phyloP scores from a whole-genome alignment of 1,140 invertebrate species.

The Drosophila sturtevanti region DNA sequence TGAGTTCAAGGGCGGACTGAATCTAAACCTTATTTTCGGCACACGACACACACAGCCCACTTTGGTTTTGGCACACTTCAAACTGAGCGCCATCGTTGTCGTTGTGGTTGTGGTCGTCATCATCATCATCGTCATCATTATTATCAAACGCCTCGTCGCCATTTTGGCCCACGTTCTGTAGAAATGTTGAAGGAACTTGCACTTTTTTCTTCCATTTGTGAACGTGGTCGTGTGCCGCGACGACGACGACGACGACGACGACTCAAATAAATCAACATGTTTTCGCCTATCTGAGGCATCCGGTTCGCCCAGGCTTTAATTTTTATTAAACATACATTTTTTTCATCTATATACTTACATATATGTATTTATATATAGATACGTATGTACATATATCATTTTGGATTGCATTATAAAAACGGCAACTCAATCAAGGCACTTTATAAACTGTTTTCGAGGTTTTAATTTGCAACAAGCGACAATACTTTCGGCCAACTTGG shows the following conservation, averaged over 20 bases:
- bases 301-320: constrained; percentile 66
- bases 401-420: constrained; percentile 52
- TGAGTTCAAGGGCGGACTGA: constrained; percentile 62
- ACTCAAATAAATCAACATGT: constrained; percentile 71
- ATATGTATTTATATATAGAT: too few species aligned
- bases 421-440: constrained; percentile 75
- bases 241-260: constrained; percentile 3
- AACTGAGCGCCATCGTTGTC: constrained; percentile 16
- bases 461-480: constrained; percentile 48
- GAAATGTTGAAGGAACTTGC: constrained; percentile 49
- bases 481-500: constrained; percentile 5
- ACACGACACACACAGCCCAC: constrained; percentile 32
- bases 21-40: constrained; percentile 40
- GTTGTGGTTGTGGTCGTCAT: too few species aligned
- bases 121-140: too few species aligned
- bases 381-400: constrained; percentile 22
- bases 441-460: constrained; percentile 66
- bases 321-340: constrained; percentile 33
- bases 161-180: constrained; percentile 59
- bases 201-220: constrained; percentile 59
- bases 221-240: constrained; percentile 60
- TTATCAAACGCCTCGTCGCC: constrained; percentile 53
- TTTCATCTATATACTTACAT: constrained; percentile 8
- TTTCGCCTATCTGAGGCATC: constrained; percentile 65
- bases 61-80: constrained; percentile 56